Base-by-base conservation (phyloP, 2,888 invertebrate genomes). In the Andrena bucephala region DNA sequence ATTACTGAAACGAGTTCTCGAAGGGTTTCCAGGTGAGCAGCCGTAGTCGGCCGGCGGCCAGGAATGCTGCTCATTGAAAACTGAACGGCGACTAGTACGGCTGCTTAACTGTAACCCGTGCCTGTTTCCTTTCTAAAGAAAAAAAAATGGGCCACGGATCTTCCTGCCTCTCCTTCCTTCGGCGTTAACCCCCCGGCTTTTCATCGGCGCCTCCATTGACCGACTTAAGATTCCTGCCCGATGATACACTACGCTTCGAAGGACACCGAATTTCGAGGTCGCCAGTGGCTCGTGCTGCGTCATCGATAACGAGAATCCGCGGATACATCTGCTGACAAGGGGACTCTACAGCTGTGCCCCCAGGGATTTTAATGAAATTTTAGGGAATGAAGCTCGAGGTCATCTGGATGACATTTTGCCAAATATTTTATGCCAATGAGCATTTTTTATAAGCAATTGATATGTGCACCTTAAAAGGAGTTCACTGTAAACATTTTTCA, bases 91-190 rank as follows among this genome's bases (percentile, higher is more conserved):
- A 31, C 69, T 82, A 74, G 66, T 52, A 62, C 66, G 74, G 77
- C 78, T 81, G 83, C 87, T 89, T 91, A 91, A 92, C 91, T 90
- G 92, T 92, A 90, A 88, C 87, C 89, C 86, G 78, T 85, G 84
- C 85, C 81, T 89, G 86, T 90, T 91, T 89, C 90, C 91, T 91
- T 92, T 91, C 90, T 89, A 90, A 91, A 90, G 90, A 70, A 76
- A 54, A 54, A 60, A 86, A 89, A 92, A 92, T 92, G 89, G 91
- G 91, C 89, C 91, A 91, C 86, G 84, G 88, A 88, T 89, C 85
- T 87, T 89, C 85, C 60, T 69, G 69, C 71, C 57, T 65, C 72
- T 73, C 76, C 52, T 72, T 67, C 54, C 65, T 74, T 59, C 54
- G 29, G 42, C 33, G 60, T 13, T 20, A 48, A 52, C 33, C 72